phyloP scores from a whole-genome alignment of 2,113 vertebrate genomes.

The Malurus cyaneus region DNA sequence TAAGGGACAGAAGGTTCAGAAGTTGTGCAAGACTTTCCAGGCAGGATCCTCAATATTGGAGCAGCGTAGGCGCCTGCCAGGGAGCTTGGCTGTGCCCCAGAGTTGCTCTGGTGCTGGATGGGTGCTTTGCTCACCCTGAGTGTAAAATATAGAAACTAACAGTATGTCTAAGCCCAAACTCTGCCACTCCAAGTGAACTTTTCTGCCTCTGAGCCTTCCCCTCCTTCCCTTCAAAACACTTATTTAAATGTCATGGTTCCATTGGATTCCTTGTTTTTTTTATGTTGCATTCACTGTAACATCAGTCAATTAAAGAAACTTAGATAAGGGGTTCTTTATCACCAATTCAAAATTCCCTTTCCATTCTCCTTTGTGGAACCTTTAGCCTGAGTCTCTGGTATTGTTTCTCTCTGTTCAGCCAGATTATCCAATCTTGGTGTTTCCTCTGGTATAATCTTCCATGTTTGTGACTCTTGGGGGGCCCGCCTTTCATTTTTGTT shows the following conservation, averaged over 20 bases:
- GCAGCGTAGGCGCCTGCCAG: neutral
- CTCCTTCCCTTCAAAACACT: neutral
- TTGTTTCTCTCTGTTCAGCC: neutral
- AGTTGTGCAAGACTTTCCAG: neutral
- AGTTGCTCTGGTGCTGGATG: neutral
- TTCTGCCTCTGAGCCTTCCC: neutral
- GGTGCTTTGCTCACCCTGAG: neutral
- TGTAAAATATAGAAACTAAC: neutral
- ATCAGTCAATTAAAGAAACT: neutral
- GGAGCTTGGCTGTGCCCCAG: rapidly evolving
- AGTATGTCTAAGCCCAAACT: neutral
- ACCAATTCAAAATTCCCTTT: neutral
- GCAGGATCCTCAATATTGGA: neutral
- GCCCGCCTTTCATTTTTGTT: slow-evolving; percentile 14
- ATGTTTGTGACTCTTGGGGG: neutral
- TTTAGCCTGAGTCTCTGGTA: neutral
- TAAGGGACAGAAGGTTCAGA: neutral
- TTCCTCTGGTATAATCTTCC: slow-evolving; percentile 30
- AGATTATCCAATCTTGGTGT: slow-evolving; percentile 24
- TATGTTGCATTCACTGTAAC: neutral
- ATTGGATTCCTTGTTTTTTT: neutral
- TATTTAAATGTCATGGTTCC: neutral
- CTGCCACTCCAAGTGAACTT: neutral
- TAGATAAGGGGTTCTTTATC: neutral
- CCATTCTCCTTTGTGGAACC: neutral